Percentiles rank a stretch among this genome's conserved stretches.
Evolutionary conservation across 2,888 invertebrate genomes (phyloP).

Genomic region (Mythimna pallens): DNA sequence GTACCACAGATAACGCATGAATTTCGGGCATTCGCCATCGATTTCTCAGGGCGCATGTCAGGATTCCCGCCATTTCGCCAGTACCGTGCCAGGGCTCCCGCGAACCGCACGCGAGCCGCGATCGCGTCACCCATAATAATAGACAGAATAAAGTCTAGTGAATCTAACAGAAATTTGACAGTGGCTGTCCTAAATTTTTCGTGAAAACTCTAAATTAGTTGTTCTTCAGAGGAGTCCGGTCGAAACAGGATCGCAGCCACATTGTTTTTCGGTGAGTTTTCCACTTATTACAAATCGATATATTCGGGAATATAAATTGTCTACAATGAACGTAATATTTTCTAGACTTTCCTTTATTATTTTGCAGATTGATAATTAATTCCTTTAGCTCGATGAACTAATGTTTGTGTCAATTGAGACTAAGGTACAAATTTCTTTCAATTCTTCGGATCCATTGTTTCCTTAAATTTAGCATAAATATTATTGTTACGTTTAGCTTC

Average conservation of each 20-base stretch:
- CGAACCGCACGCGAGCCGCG: constrained; percentile 60
- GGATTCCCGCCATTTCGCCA: constrained; percentile 75
- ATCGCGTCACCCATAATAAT: constrained; percentile 61
- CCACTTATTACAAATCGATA: constrained; percentile 70
- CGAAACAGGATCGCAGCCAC: constrained; percentile 17
- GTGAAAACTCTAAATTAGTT: constrained; percentile 9
- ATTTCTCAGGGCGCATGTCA: constrained; percentile 89
- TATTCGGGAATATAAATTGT: constrained; percentile 67
- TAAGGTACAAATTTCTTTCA: not conserved
- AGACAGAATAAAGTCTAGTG: constrained; percentile 56
- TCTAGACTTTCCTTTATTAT: constrained; percentile 29
- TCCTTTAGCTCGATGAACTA: not conserved
- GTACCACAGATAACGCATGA: constrained; percentile 55
- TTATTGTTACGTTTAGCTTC: not conserved
- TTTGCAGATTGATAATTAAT: constrained; percentile 1
- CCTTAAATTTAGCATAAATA: not conserved
- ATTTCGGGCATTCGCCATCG: constrained; percentile 78
- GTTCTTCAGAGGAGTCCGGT: not conserved
- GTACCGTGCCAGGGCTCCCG: constrained; percentile 73
- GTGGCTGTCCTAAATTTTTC: constrained; percentile 30
- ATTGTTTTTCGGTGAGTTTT: constrained; percentile 69
- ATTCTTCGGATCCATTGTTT: not conserved
- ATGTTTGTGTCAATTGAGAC: not conserved
- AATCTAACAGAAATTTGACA: constrained; percentile 52
- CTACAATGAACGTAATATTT: constrained; percentile 51